Percentiles rank a stretch among this genome's conserved stretches.
Evolutionary conservation across 2,797 vertebrate species (phyloP).

Genomic region (Alosa sapidissima): DNA sequence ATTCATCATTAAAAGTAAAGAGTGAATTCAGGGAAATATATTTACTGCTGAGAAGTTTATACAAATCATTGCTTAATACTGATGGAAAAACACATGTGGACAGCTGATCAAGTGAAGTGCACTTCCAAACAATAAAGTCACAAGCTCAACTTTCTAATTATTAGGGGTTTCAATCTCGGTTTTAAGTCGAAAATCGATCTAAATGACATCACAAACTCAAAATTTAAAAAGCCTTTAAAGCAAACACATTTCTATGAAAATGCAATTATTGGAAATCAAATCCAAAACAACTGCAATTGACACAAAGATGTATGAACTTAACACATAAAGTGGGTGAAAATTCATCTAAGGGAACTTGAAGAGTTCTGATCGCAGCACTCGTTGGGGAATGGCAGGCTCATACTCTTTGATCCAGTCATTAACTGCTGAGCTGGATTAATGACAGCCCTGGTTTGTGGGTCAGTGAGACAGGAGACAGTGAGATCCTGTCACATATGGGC

Average conservation of each 20-base stretch:
- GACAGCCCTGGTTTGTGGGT: conserved; percentile 58
- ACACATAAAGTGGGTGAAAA: conserved; percentile 12
- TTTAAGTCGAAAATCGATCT: too few species aligned
- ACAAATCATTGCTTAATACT: too few species aligned
- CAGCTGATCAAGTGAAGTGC: too few species aligned
- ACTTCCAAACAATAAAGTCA: too few species aligned
- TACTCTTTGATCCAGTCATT: conserved; percentile 65
- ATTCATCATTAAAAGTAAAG: neutral
- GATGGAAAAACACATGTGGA: too few species aligned
- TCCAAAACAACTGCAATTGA: neutral
- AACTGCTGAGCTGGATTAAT: conserved; percentile 69
- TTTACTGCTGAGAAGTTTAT: too few species aligned
- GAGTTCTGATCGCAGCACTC: conserved; percentile 1
- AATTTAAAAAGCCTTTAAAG: too few species aligned
- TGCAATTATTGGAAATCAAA: neutral
- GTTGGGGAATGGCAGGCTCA: conserved; percentile 57
- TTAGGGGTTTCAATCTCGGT: too few species aligned
- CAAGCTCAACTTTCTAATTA: too few species aligned
- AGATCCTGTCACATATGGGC: conserved; percentile 2
- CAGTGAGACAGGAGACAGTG: conserved; percentile 48
- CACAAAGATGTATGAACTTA: too few species aligned
- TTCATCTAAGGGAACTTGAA: neutral
- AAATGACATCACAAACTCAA: too few species aligned
- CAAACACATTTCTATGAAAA: neutral
- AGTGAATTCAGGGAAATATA: neutral